Percentiles rank a stretch among this genome's conserved stretches.
These are phyloP conservation scores for Microctonus hyperodae DNA, from an alignment of 2,888 invertebrate genomes.

Conservation along the genomic window DNA sequence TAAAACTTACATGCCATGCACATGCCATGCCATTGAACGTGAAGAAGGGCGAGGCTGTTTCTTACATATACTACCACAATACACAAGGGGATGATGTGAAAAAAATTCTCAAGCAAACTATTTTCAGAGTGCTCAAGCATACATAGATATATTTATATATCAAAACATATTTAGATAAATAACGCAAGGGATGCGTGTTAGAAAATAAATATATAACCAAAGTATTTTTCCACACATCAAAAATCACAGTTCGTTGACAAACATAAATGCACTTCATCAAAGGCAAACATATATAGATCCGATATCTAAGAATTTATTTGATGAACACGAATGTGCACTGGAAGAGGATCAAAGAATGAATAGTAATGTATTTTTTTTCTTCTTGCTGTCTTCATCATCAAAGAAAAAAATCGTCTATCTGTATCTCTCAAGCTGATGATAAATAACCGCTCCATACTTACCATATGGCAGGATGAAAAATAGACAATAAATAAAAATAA, in stretches of 20 bases:
- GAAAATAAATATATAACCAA: not conserved
- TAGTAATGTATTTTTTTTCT: not conserved
- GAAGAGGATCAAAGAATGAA: constrained; percentile 8
- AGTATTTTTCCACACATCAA: not conserved
- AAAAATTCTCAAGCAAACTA: not conserved
- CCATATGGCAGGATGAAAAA: not conserved
- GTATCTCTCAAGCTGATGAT: not conserved
- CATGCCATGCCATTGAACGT: constrained; percentile 2
- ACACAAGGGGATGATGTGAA: not conserved
- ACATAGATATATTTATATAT: no score
- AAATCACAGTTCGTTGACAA: not conserved
- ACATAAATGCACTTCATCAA: not conserved
- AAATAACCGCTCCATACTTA: not conserved
- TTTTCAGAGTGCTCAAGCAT: not conserved
- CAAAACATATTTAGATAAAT: not conserved
- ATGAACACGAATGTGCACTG: not conserved
- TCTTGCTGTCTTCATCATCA: not conserved
- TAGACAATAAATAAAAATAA: not conserved
- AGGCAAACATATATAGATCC: not conserved
- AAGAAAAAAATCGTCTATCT: not conserved
- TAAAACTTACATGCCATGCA: not conserved
- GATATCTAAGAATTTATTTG: not conserved
- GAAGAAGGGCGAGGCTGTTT: constrained; percentile 8
- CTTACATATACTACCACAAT: not conserved
- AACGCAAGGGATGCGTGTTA: not conserved